phyloP scores from a whole-genome alignment of 2,888 invertebrate species.

The Brachyptera risi region DNA sequence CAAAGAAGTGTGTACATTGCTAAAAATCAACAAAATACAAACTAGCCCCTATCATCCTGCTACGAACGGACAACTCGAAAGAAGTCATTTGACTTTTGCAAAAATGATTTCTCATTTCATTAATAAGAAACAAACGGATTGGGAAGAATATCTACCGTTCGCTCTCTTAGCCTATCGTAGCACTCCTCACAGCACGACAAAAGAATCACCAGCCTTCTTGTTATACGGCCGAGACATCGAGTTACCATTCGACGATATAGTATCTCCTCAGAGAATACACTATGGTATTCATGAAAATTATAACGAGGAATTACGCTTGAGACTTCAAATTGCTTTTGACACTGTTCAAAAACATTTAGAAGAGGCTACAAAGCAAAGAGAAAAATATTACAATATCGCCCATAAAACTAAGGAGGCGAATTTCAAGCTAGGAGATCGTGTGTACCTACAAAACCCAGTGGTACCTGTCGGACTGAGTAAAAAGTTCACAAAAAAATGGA shows the following conservation, averaged over 20 bases:
- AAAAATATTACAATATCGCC: background rate
- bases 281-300: background rate
- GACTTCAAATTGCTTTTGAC: background rate
- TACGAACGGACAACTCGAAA: slow-evolving; percentile 5
- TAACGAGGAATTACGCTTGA: background rate
- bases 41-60: slow-evolving; percentile 4
- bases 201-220: background rate
- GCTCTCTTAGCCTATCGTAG: background rate
- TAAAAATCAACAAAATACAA: background rate
- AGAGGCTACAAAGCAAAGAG: background rate
- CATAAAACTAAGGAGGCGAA: background rate
- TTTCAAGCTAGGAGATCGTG: background rate
- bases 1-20: background rate
- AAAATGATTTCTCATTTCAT: slow-evolving; percentile 8
- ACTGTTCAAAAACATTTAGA: background rate
- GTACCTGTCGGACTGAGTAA: background rate
- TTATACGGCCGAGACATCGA: background rate
- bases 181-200: background rate
- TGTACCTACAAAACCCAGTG: background rate
- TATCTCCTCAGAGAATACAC: background rate
- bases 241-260: background rate
- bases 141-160: background rate
- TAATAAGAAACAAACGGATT: background rate
- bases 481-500: background rate
- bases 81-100: background rate